Evolutionary conservation across 1,140 invertebrate species (phyloP).

Genomic region (Drosophila pseudoananassae): DNA sequence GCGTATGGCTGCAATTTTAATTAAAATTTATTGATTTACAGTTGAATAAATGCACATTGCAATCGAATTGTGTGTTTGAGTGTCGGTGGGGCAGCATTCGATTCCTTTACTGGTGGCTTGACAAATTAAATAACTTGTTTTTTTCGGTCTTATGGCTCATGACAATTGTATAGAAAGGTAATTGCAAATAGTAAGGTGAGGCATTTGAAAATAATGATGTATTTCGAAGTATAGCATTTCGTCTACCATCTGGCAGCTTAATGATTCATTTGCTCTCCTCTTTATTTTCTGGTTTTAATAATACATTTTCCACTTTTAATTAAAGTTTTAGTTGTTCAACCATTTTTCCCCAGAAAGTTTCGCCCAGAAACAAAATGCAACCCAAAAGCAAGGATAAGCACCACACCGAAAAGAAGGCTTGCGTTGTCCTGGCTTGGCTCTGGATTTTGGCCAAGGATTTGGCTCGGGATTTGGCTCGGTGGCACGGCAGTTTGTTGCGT

Average conservation of each 20-base stretch:
- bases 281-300: conserved; percentile 68
- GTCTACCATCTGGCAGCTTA: background rate
- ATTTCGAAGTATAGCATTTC: background rate
- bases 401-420: conserved; percentile 3
- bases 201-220: background rate
- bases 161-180: no score
- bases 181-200: background rate
- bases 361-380: conserved; percentile 33
- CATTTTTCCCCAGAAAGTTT: conserved; percentile 64
- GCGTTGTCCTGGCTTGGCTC: conserved; percentile 29
- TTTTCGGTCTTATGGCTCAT: no score
- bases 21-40: conserved; percentile 83
- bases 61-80: conserved; percentile 36
- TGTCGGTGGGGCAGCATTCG: conserved; percentile 4
- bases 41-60: conserved; percentile 72
- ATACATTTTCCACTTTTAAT: conserved; percentile 77
- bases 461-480: conserved; percentile 7
- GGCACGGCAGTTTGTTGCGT: conserved; percentile 23
- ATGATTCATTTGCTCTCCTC: conserved; percentile 20
- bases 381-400: background rate
- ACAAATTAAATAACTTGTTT: no score
- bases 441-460: conserved; percentile 19
- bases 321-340: conserved; percentile 76
- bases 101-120: background rate
- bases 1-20: conserved; percentile 75